Percentiles rank a stretch among this genome's conserved stretches.
Conservation (phyloP, 2,113 vertebrate genomes). For the Pungitius pungitius region DNA sequence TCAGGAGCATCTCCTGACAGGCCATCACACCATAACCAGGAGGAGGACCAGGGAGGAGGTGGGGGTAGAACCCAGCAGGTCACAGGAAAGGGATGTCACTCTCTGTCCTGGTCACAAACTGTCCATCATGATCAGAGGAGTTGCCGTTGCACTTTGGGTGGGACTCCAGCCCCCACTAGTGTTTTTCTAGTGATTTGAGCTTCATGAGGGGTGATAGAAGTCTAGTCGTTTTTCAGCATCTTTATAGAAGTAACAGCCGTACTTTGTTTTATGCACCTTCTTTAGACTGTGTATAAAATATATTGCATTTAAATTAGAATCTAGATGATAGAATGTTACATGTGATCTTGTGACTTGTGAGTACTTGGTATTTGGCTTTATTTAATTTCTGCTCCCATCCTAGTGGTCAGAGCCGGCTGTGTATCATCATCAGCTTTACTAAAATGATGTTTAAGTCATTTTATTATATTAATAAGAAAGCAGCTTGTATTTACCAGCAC, state of each 20-base stretch:
- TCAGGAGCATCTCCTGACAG: constrained; percentile 61
- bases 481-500: too few species aligned
- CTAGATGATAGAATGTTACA: too few species aligned
- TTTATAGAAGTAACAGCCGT: neutral
- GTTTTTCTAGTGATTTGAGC: neutral
- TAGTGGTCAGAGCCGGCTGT: too few species aligned
- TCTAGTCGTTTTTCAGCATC: neutral
- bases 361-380: too few species aligned
- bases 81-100: neutral
- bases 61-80: constrained; percentile 15
- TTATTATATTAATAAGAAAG: neutral
- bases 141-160: neutral
- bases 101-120: constrained; percentile 2
- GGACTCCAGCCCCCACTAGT: too few species aligned
- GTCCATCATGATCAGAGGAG: neutral
- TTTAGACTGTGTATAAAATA: too few species aligned
- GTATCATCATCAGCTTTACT: neutral
- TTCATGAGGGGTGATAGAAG: neutral
- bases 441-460: neutral
- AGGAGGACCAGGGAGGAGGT: constrained; percentile 16
- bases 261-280: too few species aligned
- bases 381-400: too few species aligned
- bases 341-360: too few species aligned
- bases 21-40: constrained; percentile 50
- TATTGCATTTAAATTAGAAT: too few species aligned